Conservation (phyloP, 2,113 vertebrate genomes). For the Vidua macroura region DNA sequence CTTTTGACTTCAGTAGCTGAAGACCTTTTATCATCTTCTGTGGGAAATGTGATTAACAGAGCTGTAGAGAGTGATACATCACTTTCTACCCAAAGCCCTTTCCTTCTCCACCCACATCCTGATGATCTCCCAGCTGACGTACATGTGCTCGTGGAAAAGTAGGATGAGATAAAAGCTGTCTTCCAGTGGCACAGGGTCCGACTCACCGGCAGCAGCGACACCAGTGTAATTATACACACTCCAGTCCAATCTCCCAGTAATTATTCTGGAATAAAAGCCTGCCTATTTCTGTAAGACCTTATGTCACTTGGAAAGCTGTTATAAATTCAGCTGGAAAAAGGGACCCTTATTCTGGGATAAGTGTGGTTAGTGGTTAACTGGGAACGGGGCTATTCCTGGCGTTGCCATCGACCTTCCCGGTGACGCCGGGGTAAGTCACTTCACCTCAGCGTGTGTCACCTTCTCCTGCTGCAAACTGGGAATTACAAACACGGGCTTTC, state of each 20-base stretch:
- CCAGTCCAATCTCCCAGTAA: conserved; percentile 10
- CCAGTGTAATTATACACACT: not conserved
- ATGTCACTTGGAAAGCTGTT: conserved; percentile 61
- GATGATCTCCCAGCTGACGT: not conserved
- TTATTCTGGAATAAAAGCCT: conserved; percentile 57
- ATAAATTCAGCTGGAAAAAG: conserved; percentile 60
- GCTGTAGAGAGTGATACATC: not conserved
- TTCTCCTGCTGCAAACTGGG: conserved; percentile 32
- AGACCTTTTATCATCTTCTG: not conserved
- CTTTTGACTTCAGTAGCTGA: not conserved
- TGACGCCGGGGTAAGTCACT: conserved; percentile 2
- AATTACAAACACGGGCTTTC: conserved; percentile 1
- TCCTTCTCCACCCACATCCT: not conserved
- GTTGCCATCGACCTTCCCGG: conserved; percentile 16
- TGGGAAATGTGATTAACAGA: not conserved
- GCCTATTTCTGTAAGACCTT: conserved; percentile 57
- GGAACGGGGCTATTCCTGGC: conserved; percentile 59
- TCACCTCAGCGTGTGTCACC: conserved; percentile 46
- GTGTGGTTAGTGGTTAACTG: conserved; percentile 63
- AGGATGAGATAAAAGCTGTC: not conserved
- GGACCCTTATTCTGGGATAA: conserved; percentile 62
- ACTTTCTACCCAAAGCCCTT: not conserved
- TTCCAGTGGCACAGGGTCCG: not conserved
- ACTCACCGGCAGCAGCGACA: not conserved
- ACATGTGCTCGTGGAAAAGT: not conserved